Evolutionary conservation across 2,113 vertebrate species (phyloP).

Genomic region (Campylomormyrus numenius): DNA sequence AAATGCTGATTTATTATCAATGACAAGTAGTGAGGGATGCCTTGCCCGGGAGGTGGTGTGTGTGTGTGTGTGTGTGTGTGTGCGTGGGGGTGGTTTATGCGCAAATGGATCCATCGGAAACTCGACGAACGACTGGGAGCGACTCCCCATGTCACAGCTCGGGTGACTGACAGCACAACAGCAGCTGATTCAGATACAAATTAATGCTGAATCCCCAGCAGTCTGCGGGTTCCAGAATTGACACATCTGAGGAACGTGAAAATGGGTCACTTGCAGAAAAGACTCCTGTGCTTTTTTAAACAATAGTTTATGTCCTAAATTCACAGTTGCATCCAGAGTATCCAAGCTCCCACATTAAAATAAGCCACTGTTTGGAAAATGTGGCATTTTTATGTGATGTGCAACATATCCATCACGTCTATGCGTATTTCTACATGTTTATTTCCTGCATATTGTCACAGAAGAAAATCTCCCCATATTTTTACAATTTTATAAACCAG

Average conservation of each 20-base stretch:
- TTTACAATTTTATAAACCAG: background rate
- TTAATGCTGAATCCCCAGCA: background rate
- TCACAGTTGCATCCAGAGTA: background rate
- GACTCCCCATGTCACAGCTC: background rate
- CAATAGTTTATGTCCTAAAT: background rate
- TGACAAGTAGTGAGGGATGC: conserved; percentile 19
- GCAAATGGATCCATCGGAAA: background rate
- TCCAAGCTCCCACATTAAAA: background rate
- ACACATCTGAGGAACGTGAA: background rate
- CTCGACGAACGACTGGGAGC: background rate
- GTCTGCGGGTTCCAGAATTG: background rate
- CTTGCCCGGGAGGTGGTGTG: conserved; percentile 1
- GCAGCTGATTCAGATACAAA: background rate
- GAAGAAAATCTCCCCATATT: background rate
- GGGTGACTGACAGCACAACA: background rate
- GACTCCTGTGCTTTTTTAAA: background rate
- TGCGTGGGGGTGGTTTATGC: background rate
- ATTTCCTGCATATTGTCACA: background rate
- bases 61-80: background rate
- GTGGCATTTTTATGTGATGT: background rate
- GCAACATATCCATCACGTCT: background rate
- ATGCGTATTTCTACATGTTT: background rate
- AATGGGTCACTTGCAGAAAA: conserved; percentile 8
- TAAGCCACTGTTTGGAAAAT: background rate
- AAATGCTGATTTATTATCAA: conserved; percentile 29